Conservation (phyloP, 92 coral and sea anemone genomes). For the Ricordea florida region DNA sequence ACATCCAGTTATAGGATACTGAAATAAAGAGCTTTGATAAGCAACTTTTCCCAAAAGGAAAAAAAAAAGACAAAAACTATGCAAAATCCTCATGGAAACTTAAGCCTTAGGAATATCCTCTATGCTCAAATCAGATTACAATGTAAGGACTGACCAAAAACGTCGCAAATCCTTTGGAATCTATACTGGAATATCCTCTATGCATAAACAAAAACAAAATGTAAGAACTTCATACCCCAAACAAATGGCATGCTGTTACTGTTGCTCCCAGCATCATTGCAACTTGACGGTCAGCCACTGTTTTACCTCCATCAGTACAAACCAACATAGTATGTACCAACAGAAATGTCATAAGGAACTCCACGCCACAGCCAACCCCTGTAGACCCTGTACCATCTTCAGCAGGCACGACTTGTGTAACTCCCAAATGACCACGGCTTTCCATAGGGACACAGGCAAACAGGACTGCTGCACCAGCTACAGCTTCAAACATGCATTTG, state of each 20-base stretch:
- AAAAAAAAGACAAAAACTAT: neutral
- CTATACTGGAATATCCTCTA: neutral
- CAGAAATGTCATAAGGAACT: conserved; percentile 55
- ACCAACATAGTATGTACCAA: conserved; percentile 48
- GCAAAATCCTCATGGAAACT: too few species aligned
- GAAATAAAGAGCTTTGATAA: neutral
- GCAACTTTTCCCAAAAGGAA: too few species aligned
- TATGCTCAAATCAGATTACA: neutral
- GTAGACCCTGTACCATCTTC: conserved; percentile 31
- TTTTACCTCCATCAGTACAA: conserved; percentile 47
- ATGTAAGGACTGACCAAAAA: neutral
- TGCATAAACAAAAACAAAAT: neutral
- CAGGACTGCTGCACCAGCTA: conserved; percentile 64
- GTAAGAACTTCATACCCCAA: conserved; percentile 40
- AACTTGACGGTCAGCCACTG: conserved; percentile 23
- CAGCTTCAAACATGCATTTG: conserved; percentile 43
- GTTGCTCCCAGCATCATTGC: conserved; percentile 60
- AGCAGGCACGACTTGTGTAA: conserved; percentile 21
- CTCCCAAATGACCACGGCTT: conserved; percentile 48
- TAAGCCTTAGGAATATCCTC: too few species aligned
- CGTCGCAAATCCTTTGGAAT: neutral
- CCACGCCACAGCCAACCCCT: conserved; percentile 64
- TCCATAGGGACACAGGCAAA: conserved; percentile 50
- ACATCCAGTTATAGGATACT: conserved; percentile 60
- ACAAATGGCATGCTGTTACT: conserved; percentile 58